Evolutionary conservation across 2,113 vertebrate genomes (phyloP).

Genomic region (Ictidomys tridecemlineatus): DNA sequence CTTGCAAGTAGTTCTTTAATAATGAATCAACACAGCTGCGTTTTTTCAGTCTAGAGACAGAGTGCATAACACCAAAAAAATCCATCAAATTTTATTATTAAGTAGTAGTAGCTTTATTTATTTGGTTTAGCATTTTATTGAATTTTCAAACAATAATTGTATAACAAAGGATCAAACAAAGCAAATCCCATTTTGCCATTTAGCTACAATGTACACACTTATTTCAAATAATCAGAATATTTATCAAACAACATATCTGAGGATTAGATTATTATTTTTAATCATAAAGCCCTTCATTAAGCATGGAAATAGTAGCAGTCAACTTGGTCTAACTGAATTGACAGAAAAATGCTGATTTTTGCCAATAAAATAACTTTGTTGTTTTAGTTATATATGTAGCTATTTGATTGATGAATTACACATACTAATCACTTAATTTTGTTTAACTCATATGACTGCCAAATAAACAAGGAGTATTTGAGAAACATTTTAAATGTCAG

Average conservation of each 20-base stretch:
- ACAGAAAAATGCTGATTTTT: not conserved
- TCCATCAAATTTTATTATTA: conserved; percentile 53
- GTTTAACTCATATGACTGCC: not conserved
- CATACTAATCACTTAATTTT: not conserved
- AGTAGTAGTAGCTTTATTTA: conserved; percentile 52
- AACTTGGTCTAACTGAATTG: not conserved
- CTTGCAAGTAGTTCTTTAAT: conserved; percentile 63
- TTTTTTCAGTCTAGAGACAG: conserved; percentile 59
- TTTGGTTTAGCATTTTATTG: conserved; percentile 68
- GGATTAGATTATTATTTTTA: conserved; percentile 39
- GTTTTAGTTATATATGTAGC: not conserved
- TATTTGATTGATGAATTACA: not conserved
- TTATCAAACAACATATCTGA: conserved; percentile 48
- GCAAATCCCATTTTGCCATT: conserved; percentile 56
- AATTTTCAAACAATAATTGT: conserved; percentile 75
- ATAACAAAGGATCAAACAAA: conserved; percentile 65
- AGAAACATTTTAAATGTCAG: not conserved
- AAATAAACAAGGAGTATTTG: conserved; percentile 5
- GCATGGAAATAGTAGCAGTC: not conserved
- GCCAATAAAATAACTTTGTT: not conserved
- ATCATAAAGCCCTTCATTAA: not conserved
- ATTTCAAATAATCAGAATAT: conserved; percentile 68
- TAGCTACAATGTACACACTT: conserved; percentile 72
- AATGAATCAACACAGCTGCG: conserved; percentile 74
- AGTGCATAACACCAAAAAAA: not conserved